Base-by-base conservation (phyloP, 2,797 vertebrate species). In the Cyclura pinguis region DNA sequence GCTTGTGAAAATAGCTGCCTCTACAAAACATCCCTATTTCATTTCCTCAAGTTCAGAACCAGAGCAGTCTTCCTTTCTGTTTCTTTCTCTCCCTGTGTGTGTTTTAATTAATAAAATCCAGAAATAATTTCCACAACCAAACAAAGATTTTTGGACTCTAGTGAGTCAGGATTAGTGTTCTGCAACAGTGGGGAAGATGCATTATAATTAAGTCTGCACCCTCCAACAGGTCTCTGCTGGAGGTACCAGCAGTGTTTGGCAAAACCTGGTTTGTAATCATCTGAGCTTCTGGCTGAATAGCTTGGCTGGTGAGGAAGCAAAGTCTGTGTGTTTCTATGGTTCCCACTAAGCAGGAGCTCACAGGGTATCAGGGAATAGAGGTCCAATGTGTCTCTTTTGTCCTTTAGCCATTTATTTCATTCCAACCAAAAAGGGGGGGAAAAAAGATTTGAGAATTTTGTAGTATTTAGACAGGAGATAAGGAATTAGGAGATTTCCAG, bases 211-310 rank as follows among this genome's bases (percentile, higher is more conserved):
- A 93, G 74, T 84, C 91, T 89, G 91, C 94, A 95, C 92, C 93
- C 90, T 95, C 92, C 93, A 95, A 95, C 94, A 95, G 94, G 86
- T 95, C 94, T 95, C 92, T 0, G 95, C 6, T 93, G 94, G 95
- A 95, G 74, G 90, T 93, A 95, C 89, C 94, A 96, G 94, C 93
- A 94, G 95, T 95, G 89, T 91, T 91, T 94, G 94, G 95, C 94
- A 96, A 89, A 94, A 95, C 62, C 77, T 93, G 91, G 96, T 94
- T 94, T 95, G 93, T 96, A 96, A 96, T 94, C 94, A 94, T 92
- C 88, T 95, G 93, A 93, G 90, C 95, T 95, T 96, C 95, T 0
- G 0, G 90, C 94, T 96, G 92, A 95, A 96, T 89, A 93, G 92
- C 93, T 94, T 93, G 92, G 93, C 90, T 95, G 93, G 92, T 92